Conservation (phyloP, 2,888 invertebrate species). For the Stenotaenia linearis region DNA sequence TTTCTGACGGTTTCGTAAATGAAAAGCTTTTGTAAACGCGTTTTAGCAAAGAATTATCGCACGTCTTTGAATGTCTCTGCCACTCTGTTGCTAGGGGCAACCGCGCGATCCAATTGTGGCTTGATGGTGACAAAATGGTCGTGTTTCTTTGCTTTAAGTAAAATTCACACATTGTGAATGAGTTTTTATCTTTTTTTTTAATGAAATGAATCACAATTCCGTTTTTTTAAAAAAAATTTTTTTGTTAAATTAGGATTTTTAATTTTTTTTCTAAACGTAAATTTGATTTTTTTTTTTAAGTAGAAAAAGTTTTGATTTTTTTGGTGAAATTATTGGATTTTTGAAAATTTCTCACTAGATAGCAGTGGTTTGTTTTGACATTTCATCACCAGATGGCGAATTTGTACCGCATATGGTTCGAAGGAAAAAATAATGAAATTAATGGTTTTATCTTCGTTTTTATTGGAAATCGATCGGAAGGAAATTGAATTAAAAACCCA, state of each 20-base stretch:
- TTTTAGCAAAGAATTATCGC: background rate
- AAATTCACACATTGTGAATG: background rate
- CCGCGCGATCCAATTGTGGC: background rate
- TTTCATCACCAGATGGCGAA: background rate
- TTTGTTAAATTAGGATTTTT: background rate
- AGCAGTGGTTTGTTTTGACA: background rate
- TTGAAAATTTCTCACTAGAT: background rate
- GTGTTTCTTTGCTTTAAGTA: background rate
- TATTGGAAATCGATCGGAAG: background rate
- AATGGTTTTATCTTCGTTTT: background rate
- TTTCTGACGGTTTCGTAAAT: background rate
- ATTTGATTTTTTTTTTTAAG: background rate
- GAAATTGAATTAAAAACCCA: background rate
- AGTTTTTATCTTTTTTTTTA: no score
- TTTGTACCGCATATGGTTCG: background rate
- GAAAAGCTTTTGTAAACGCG: background rate
- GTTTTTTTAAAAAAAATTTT: background rate
- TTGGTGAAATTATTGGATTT: background rate
- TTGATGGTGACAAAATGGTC: background rate
- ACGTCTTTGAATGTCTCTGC: background rate
- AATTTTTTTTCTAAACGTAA: no score
- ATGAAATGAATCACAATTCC: no score
- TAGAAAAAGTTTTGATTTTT: background rate
- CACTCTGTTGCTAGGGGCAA: conserved; percentile 6
- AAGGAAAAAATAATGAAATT: background rate